These are phyloP conservation scores for Nycteola revayana DNA, from an alignment of 2,888 invertebrate genomes.

Conservation along the genomic window DNA sequence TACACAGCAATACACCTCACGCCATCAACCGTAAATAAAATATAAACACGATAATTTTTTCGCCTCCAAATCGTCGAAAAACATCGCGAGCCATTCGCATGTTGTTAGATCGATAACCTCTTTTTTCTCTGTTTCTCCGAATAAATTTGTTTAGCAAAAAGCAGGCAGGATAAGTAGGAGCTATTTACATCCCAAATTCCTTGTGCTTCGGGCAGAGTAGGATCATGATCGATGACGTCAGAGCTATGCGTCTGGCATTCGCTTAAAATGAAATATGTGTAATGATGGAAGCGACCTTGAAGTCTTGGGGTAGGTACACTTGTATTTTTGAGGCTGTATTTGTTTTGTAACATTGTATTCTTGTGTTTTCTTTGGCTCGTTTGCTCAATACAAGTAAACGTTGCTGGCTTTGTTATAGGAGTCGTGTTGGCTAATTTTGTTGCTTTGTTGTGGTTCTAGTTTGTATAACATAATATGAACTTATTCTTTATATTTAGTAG, in stretches of 20 bases:
- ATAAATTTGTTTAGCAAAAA: slow-evolving; percentile 75
- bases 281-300: slow-evolving; percentile 16
- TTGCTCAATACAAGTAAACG: no score
- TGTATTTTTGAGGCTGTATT: slow-evolving; percentile 3
- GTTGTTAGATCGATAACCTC: background rate
- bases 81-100: no score
- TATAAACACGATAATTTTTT: no score
- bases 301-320: background rate
- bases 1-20: no score
- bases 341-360: background rate
- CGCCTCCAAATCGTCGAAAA: no score
- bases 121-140: slow-evolving; percentile 42
- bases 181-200: slow-evolving; percentile 67
- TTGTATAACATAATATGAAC: no score
- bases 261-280: slow-evolving; percentile 31
- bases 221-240: slow-evolving; percentile 46
- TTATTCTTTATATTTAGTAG: no score
- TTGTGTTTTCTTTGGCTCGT: no score
- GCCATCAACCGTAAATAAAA: no score
- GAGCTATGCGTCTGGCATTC: slow-evolving; percentile 31
- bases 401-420: no score
- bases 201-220: slow-evolving; percentile 37
- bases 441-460: no score
- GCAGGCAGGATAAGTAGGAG: slow-evolving; percentile 61
- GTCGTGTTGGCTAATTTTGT: no score